Evolutionary conservation across 2,888 invertebrate species (phyloP).

Genomic region (Callimorpha dominula): DNA sequence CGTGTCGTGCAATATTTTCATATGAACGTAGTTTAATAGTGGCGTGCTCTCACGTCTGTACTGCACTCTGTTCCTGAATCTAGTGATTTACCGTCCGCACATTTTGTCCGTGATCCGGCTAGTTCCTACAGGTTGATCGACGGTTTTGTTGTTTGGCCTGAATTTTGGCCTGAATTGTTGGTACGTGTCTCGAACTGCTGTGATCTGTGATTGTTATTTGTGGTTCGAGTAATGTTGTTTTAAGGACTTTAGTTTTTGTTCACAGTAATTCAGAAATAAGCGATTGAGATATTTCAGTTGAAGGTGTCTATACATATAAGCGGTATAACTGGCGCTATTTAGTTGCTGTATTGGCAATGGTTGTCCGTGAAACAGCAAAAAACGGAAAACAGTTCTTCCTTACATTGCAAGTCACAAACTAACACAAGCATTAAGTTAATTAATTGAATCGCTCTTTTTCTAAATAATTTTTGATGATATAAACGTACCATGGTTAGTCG

Average conservation of each 20-base stretch:
- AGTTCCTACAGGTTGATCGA: conserved; percentile 40
- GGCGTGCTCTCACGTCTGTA: conserved; percentile 59
- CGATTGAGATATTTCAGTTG: no score
- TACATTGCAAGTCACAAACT: not conserved
- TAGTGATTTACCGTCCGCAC: conserved; percentile 67
- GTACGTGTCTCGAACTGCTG: conserved; percentile 10
- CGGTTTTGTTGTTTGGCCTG: conserved; percentile 31
- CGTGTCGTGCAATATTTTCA: conserved; percentile 14
- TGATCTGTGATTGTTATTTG: conserved; percentile 37
- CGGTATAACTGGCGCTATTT: no score
- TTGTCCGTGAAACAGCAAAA: not conserved
- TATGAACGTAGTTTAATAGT: conserved; percentile 55
- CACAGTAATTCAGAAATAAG: not conserved
- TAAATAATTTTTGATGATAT: not conserved
- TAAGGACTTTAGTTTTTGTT: not conserved
- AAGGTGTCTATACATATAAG: no score
- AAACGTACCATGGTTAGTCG: not conserved
- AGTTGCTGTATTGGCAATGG: not conserved
- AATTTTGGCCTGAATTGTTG: conserved; percentile 21
- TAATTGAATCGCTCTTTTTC: not conserved
- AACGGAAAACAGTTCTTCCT: not conserved
- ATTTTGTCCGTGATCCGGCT: conserved; percentile 60
- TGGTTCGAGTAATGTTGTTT: not conserved
- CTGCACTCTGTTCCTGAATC: conserved; percentile 34
- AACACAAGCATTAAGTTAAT: not conserved